Conservation (phyloP, 2,888 invertebrate genomes). For the Nymphalis polychloros region DNA sequence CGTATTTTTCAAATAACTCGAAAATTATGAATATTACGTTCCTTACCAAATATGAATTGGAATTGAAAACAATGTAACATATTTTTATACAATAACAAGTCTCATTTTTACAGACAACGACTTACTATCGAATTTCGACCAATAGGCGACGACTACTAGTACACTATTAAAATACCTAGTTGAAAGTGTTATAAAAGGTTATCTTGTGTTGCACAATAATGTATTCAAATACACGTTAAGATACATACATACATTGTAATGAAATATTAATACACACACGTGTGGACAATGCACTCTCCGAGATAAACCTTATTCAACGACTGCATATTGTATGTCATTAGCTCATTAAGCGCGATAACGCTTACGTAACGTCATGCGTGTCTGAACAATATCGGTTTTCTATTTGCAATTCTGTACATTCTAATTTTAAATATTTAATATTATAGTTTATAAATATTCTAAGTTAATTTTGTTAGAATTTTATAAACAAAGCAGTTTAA, state of each 20-base stretch:
- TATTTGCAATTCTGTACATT: background rate
- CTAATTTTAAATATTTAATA: background rate
- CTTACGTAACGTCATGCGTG: conserved; percentile 16
- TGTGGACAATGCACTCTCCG: conserved; percentile 25
- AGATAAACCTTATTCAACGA: conserved; percentile 14
- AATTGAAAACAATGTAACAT: no score
- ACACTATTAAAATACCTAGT: no score
- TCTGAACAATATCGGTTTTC: conserved; percentile 11
- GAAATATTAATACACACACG: conserved; percentile 19
- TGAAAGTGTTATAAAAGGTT: background rate
- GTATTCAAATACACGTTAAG: background rate
- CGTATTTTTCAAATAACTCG: no score
- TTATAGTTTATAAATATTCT: background rate
- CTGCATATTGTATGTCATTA: background rate
- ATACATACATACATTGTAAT: conserved; percentile 25
- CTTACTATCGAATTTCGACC: no score
- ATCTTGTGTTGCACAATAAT: background rate
- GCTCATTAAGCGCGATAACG: conserved; percentile 8
- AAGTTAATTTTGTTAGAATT: no score
- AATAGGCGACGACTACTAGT: no score
- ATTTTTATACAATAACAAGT: no score
- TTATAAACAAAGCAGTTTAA: no score
- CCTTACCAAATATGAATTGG: no score
- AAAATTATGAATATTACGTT: no score
- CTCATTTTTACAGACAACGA: no score